phyloP scores from a whole-genome alignment of 2,113 vertebrate species.

The Plecturocebus donacophilus region DNA sequence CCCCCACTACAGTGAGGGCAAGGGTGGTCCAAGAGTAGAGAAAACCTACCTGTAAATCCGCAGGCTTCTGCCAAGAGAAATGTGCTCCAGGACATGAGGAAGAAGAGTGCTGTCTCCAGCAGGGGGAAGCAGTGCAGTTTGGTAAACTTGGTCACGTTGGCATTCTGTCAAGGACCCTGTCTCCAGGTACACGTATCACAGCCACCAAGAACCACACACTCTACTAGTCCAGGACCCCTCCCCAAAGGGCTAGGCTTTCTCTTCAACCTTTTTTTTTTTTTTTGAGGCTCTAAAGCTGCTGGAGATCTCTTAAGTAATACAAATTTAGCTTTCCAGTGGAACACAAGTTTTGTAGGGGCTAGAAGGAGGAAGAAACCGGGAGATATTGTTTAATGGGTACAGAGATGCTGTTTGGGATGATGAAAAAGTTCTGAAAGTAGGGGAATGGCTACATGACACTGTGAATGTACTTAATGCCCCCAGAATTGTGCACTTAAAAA shows the following conservation, averaged over 20 bases:
- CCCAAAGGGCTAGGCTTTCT: neutral
- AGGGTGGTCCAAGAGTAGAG: neutral
- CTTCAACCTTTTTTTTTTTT: neutral
- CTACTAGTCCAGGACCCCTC: neutral
- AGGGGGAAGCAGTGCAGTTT: slow-evolving; percentile 98
- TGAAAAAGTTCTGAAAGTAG: neutral
- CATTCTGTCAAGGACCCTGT: slow-evolving; percentile 86
- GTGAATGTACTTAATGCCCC: neutral
- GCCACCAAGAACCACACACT: neutral
- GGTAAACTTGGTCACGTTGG: slow-evolving; percentile 98
- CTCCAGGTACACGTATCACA: neutral
- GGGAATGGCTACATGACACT: neutral
- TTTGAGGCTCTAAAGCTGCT: neutral
- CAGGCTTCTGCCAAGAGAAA: slow-evolving; percentile 98
- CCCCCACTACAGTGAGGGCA: neutral
- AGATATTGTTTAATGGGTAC: neutral
- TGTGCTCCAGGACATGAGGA: slow-evolving; percentile 99
- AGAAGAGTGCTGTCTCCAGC: slow-evolving; percentile 98
- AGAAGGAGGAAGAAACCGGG: neutral
- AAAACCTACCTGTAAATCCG: slow-evolving; percentile 94
- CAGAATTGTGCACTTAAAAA: neutral
- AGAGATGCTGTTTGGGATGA: neutral
- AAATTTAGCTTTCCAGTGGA: slow-evolving; percentile 1
- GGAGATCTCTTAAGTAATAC: slow-evolving; percentile 6
- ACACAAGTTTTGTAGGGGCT: neutral